Conservation (phyloP, 2,113 vertebrate species). For the Dipodomys merriami region DNA sequence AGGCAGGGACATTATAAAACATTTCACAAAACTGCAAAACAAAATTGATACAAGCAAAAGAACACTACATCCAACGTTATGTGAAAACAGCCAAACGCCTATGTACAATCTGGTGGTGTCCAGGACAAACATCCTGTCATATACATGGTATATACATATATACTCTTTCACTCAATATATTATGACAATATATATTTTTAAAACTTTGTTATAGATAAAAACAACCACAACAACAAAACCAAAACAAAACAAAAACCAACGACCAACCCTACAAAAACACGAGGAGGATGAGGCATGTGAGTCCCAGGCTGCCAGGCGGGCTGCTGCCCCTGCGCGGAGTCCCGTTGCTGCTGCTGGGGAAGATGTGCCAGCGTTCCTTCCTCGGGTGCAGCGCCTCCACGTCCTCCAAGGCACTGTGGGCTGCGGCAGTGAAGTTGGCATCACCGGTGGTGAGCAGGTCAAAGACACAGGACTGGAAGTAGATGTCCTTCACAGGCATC, state of each 20-base stretch:
- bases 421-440: constrained; percentile 94
- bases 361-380: constrained; percentile 94
- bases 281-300: constrained; percentile 81
- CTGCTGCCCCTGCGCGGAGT: neutral
- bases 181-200: constrained; percentile 90
- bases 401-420: constrained; percentile 94
- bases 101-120: constrained; percentile 86
- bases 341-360: constrained; percentile 81
- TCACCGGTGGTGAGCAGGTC: constrained; percentile 98
- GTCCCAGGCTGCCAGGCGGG: constrained; percentile 76
- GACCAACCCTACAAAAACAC: constrained; percentile 85
- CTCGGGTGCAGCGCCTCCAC: constrained; percentile 94
- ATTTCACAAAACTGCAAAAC: constrained; percentile 85
- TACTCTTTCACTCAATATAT: constrained; percentile 90
- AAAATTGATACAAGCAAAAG: constrained; percentile 84
- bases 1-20: constrained; percentile 90
- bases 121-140: constrained; percentile 85
- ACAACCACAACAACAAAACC: constrained; percentile 11
- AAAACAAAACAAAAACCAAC: constrained; percentile 24
- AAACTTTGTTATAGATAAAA: constrained; percentile 84
- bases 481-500: constrained; percentile 94
- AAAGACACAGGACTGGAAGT: constrained; percentile 97
- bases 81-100: constrained; percentile 85
- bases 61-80: constrained; percentile 87
- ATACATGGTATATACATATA: constrained; percentile 92